A percentile compares a stretch with the other conserved stretches of the same genome.
Conservation (phyloP, 2,888 invertebrate species). For the Tachina grossa region DNA sequence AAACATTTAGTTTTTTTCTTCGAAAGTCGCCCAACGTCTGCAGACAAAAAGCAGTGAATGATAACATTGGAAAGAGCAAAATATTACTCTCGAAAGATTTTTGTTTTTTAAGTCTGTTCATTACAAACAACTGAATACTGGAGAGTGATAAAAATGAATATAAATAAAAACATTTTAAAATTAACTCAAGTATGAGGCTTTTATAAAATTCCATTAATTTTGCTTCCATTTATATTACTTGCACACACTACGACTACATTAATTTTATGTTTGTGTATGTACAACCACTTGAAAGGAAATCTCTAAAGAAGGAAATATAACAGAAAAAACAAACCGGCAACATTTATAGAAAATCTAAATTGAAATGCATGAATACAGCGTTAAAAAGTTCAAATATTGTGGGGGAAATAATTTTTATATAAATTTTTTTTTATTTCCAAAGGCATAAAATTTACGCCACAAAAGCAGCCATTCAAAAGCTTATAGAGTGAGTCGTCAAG, state of each 20-base stretch:
- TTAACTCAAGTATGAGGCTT: slow-evolving; percentile 62
- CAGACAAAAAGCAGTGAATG: not conserved
- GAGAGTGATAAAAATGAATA: slow-evolving; percentile 5
- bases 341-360: slow-evolving; percentile 26
- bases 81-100: not conserved
- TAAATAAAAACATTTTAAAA: slow-evolving; percentile 64
- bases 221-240: not conserved
- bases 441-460: slow-evolving; percentile 34
- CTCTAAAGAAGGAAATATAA: not conserved
- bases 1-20: not conserved
- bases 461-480: not conserved
- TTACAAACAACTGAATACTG: slow-evolving; percentile 15
- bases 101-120: not conserved
- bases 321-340: not conserved
- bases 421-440: not conserved
- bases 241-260: slow-evolving; percentile 5
- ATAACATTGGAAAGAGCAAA: not conserved
- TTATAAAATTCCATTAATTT: slow-evolving; percentile 39
- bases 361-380: not conserved
- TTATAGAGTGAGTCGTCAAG: not conserved
- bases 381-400: not conserved
- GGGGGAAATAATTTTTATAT: not conserved
- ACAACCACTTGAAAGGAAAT: slow-evolving; percentile 46
- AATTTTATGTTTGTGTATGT: slow-evolving; percentile 10
- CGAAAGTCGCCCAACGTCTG: not conserved